Conservation (phyloP, 2,113 vertebrate species). For the Lycaon pictus region DNA sequence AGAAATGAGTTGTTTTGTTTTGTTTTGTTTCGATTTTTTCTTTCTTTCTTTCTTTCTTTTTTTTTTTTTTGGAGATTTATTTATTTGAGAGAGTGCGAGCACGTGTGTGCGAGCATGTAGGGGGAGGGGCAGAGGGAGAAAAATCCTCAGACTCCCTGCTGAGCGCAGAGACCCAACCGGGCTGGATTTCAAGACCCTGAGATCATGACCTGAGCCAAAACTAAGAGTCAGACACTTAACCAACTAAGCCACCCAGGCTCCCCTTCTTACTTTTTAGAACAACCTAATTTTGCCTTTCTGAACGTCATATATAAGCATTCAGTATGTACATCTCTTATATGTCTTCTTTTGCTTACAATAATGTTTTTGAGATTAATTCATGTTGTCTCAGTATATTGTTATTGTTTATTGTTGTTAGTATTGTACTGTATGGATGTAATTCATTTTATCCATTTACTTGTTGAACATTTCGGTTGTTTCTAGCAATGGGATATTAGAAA, state of each 20-base stretch:
- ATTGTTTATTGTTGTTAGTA: neutral
- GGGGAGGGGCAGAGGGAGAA: neutral
- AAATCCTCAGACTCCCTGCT: neutral
- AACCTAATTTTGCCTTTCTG: slow-evolving; percentile 29
- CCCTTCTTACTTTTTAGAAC: slow-evolving; percentile 7
- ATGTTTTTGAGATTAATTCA: neutral
- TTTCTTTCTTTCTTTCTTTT: neutral
- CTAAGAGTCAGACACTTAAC: neutral
- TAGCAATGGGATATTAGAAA: neutral
- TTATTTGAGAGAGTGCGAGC: neutral
- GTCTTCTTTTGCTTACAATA: neutral
- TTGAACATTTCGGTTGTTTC: neutral
- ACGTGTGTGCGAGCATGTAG: neutral
- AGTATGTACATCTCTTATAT: neutral
- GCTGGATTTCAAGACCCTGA: neutral
- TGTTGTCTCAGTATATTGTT: neutral
- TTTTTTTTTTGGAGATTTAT: neutral
- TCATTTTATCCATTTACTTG: neutral
- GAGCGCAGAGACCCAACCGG: neutral
- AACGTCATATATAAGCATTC: neutral
- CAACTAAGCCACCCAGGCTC: neutral
- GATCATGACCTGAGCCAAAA: neutral
- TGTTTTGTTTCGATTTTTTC: neutral
- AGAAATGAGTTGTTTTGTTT: neutral
- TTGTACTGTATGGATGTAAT: neutral